Base-by-base conservation (phyloP, 1,140 invertebrate genomes). In the Oncopodura yosiiana region DNA sequence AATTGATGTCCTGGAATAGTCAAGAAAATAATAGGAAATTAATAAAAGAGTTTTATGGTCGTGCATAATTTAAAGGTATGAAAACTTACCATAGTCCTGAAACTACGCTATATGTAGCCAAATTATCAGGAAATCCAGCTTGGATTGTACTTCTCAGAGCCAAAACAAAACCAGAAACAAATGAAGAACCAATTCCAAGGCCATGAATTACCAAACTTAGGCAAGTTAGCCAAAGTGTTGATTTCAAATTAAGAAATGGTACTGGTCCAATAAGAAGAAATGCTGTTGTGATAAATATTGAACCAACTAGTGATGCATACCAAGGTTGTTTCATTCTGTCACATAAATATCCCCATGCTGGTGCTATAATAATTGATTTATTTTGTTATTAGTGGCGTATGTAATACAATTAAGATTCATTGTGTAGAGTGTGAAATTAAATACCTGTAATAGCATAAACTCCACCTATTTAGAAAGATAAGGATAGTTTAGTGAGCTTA, bases 41-140 rank as follows among this genome's bases (percentile, higher is more conserved):
- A n/a, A n/a, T n/a, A n/a, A n/a, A n/a, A n/a, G n/a, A n/a, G n/a
- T n/a, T n/a, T n/a, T n/a, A n/a, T n/a, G n/a, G n/a, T n/a, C n/a
- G n/a, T n/a, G n/a, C n/a, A n/a, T n/a, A n/a, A n/a, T n/a, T n/a
- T n/a, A n/a, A n/a, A n/a, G n/a, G n/a, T n/a, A n/a, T n/a, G n/a
- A n/a, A n/a, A n/a, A n/a, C n/a, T n/a, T n/a, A n/a, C 84, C 86
- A 89, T 38, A 90, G 72, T 2, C 84, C 86, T 3, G 86, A 88
- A 37, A 90, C 81, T 26, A 90, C 69, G 0, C 84, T 84, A 59
- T 87, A 88, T 0, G 86, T 91, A 66, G 86, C 81, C 34, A 89
- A 71, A 53, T 80, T 84, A 66, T 89, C 84, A 1, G 84, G 81
- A 61, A 87, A 80, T 11, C 86, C 86, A n/a, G 14, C 77, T 75